Base-by-base conservation (phyloP, 2,888 invertebrate genomes). In the Neoaliturus tenellus region DNA sequence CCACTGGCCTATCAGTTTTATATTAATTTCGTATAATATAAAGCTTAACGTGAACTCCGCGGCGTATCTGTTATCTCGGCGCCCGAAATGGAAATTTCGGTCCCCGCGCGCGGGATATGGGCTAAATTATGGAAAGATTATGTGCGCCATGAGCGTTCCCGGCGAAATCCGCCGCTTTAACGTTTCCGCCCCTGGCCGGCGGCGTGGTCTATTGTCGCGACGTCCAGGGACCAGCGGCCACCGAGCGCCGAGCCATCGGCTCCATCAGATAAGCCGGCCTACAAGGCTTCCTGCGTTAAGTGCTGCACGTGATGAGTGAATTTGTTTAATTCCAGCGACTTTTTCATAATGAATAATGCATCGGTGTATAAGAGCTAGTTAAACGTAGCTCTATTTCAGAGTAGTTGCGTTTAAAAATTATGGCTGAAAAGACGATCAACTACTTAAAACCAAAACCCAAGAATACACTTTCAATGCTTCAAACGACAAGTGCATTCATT, bases 1-100 rank as follows among this genome's bases (percentile, higher is more conserved):
- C 75, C 71, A 41, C 12, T n/a, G n/a, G 39, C 23, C 75, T 81
- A 81, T 81, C 81, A 51, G 69, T 81, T 69, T 69, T 69, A 81
- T 81, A 81, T 81, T 81, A 81, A 81, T 81, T 81, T 81, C 69
- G 81, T 69, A 81, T 81, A 81, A 81, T 81, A 81, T 69, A 69
- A 81, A 48, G 81, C 48, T 81, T 81, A 81, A 69, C 51, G 69
- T 44, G 69, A 48, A 48, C 44, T 48, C 75, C 48, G 71, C 71
- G 71, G 71, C 48, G 44, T 28, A 75, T 75, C 75, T 75, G 48
- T 75, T 75, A 75, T 75, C 75, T 75, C 75, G 75, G 75, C 75
- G 75, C 75, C 75, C 75, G 75, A 48, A 75, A 75, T 75, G 75
- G 75, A 44, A 75, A 75, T 75, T 75, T 25, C 25, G 75, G 41